Percentiles rank a stretch among this genome's conserved stretches.
phyloP scores from a whole-genome alignment of 2,797 vertebrate genomes.

The Poeciliopsis paucimaculata region DNA sequence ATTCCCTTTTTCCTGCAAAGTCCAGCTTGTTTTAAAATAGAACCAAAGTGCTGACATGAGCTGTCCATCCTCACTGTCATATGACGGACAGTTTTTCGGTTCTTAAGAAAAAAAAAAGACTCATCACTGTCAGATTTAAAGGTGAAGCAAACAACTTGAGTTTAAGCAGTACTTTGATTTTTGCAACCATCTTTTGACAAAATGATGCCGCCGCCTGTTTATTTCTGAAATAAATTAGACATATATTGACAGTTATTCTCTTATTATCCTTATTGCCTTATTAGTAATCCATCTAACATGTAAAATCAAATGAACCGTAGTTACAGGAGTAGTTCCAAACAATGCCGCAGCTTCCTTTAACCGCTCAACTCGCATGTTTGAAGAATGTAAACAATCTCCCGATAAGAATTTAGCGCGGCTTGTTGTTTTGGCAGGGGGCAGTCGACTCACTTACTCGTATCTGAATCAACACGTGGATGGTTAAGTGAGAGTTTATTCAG shows the following conservation, averaged over 20 bases:
- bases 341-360: constrained; percentile 8
- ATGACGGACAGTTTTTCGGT: constrained; percentile 37
- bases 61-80: constrained; percentile 44
- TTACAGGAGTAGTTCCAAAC: not conserved
- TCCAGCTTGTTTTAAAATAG: constrained; percentile 44
- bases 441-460: constrained; percentile 6
- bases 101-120: constrained; percentile 36
- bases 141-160: not conserved
- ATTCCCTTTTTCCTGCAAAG: constrained; percentile 47
- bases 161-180: not conserved
- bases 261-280: not conserved
- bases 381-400: constrained; percentile 26
- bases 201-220: not conserved
- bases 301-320: too few relatives aligned
- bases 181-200: not conserved
- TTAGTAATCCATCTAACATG: not conserved
- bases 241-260: not conserved
- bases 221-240: not conserved
- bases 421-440: constrained; percentile 34
- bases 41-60: constrained; percentile 55
- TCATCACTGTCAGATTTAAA: not conserved
- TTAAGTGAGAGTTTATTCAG: not conserved
- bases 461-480: constrained; percentile 5
- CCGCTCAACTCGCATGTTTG: constrained; percentile 28
- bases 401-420: not conserved